These are phyloP conservation scores for Solea solea DNA, from an alignment of 2,113 vertebrate genomes.

Conservation along the genomic window DNA sequence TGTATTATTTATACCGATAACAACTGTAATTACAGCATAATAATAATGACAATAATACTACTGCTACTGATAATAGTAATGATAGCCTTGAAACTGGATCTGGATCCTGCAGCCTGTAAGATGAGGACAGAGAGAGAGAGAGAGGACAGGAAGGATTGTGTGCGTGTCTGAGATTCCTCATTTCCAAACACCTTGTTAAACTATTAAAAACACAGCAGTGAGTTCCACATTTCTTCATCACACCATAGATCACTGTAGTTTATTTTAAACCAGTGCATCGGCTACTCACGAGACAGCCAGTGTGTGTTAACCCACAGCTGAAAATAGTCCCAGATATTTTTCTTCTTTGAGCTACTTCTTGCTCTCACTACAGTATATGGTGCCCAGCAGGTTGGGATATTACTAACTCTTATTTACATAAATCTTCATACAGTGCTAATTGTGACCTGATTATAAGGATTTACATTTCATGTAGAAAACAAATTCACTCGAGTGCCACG, in stretches of 20 bases:
- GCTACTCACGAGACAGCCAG: too few relatives aligned
- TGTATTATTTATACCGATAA: too few relatives aligned
- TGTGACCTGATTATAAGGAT: constrained; percentile 11
- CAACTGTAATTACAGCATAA: too few relatives aligned
- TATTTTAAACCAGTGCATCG: background rate
- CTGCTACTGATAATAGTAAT: too few relatives aligned
- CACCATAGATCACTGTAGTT: too few relatives aligned
- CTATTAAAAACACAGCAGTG: background rate
- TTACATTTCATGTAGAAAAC: background rate
- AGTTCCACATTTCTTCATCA: too few relatives aligned
- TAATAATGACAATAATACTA: too few relatives aligned
- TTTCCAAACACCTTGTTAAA: background rate
- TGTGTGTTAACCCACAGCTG: too few relatives aligned
- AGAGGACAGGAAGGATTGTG: background rate
- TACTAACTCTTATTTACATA: background rate
- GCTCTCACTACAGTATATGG: background rate
- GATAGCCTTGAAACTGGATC: too few relatives aligned
- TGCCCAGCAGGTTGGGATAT: constrained; percentile 5
- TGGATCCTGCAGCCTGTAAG: too few relatives aligned
- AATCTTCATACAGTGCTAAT: background rate
- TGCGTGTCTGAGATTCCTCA: background rate
- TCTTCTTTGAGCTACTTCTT: background rate
- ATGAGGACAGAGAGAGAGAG: too few relatives aligned
- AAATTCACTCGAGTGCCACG: background rate
- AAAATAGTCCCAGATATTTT: background rate